Percentiles rank a stretch among this genome's conserved stretches.
These are phyloP conservation scores for Hylaea fasciaria DNA, from an alignment of 2,888 invertebrate species.

Conservation along the genomic window DNA sequence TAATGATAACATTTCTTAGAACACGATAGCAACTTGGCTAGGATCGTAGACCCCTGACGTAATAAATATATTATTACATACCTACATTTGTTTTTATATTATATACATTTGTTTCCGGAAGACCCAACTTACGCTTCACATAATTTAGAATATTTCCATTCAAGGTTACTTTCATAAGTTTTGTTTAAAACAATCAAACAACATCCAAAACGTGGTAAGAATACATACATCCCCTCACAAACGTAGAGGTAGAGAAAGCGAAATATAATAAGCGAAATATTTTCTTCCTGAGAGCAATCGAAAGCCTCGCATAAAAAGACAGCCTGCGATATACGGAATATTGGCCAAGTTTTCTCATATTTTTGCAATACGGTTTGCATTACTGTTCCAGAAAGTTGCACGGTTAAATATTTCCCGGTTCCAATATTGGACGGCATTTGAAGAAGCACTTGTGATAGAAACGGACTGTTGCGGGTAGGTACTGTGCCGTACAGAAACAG, in stretches of 20 bases:
- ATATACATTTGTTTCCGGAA: no score
- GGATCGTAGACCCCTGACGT: no score
- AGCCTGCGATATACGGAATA: constrained; percentile 50
- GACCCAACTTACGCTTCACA: no score
- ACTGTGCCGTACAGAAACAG: no score
- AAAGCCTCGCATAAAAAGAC: constrained; percentile 26
- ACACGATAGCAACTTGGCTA: no score
- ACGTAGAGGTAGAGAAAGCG: background rate
- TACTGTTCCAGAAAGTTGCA: constrained; percentile 23
- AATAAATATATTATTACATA: no score
- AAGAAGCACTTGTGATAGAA: background rate
- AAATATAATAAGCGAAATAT: constrained; percentile 22
- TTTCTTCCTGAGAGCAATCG: constrained; percentile 24
- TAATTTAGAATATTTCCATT: no score
- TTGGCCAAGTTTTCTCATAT: constrained; percentile 68
- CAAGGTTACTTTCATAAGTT: background rate
- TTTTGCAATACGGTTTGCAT: constrained; percentile 55
- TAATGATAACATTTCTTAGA: no score
- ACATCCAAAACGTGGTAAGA: no score
- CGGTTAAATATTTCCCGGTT: constrained; percentile 17
- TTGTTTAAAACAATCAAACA: no score
- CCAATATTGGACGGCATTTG: constrained; percentile 16
- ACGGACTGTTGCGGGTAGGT: background rate
- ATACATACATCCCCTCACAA: no score
- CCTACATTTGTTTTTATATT: no score